phyloP scores from a whole-genome alignment of 1,140 invertebrate species.

The Formica exsecta region DNA sequence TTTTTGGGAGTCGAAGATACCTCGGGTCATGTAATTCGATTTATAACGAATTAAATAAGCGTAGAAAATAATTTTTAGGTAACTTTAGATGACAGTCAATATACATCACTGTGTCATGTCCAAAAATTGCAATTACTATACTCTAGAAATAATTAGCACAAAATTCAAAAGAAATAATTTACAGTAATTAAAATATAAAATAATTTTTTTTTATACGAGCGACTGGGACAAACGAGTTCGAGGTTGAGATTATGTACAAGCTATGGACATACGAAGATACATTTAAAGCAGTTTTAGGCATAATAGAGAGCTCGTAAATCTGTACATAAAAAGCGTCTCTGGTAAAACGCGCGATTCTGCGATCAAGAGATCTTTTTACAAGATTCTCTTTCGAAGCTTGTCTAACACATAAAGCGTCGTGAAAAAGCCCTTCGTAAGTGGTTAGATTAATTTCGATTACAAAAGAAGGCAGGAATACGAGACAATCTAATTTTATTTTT shows the following conservation, averaged over 20 bases:
- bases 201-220: background rate
- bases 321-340: slow-evolving; percentile 79
- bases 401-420: slow-evolving; percentile 80
- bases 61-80: slow-evolving; percentile 19
- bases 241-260: slow-evolving; percentile 65
- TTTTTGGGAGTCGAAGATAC: background rate
- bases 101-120: background rate
- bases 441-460: slow-evolving; percentile 25
- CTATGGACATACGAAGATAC: slow-evolving; percentile 78
- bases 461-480: background rate
- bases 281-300: slow-evolving; percentile 80
- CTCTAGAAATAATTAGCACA: background rate
- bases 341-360: slow-evolving; percentile 29
- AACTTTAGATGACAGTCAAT: background rate
- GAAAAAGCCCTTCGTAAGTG: slow-evolving; percentile 66
- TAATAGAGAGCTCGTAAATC: slow-evolving; percentile 47
- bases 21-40: background rate
- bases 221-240: slow-evolving; percentile 31
- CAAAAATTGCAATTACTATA: background rate
- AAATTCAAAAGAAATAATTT: background rate
- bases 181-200: background rate
- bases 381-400: slow-evolving; percentile 72
- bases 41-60: slow-evolving; percentile 4
- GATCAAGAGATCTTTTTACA: slow-evolving; percentile 60
- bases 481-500: background rate